phyloP scores from a whole-genome alignment of 2,888 invertebrate genomes.

The Minunthozetes semirufus region DNA sequence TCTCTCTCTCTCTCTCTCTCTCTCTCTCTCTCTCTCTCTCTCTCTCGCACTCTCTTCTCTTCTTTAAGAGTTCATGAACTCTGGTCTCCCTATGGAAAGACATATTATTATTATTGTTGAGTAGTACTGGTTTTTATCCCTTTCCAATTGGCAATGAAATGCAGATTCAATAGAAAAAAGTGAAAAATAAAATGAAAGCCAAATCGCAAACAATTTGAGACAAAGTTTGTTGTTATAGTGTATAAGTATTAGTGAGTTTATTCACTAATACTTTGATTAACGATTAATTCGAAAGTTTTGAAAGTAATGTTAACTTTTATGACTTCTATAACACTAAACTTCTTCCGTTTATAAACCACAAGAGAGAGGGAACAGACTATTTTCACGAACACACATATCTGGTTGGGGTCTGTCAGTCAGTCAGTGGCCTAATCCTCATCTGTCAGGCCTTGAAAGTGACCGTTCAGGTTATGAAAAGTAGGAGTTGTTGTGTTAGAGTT shows the following conservation, averaged over 20 bases:
- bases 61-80: not conserved
- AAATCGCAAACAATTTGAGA: not conserved
- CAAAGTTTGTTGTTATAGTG: not conserved
- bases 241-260: not conserved
- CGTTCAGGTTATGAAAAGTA: not conserved
- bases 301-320: not conserved
- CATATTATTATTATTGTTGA: too few relatives aligned
- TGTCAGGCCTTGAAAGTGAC: not conserved
- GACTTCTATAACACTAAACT: not conserved
- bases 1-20: too few relatives aligned
- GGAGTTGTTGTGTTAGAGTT: not conserved
- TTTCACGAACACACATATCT: not conserved
- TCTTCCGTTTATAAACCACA: not conserved
- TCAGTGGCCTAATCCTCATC: not conserved
- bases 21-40: too few relatives aligned
- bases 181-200: not conserved
- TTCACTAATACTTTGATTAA: too few relatives aligned
- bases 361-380: not conserved
- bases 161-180: not conserved
- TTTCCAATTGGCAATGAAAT: not conserved
- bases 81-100: not conserved
- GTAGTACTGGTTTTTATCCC: not conserved
- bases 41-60: too few relatives aligned
- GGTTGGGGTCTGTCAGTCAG: not conserved
- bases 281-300: too few relatives aligned